These are phyloP conservation scores for Bradypodion pumilum DNA, from an alignment of 2,797 vertebrate species.

Conservation along the genomic window DNA sequence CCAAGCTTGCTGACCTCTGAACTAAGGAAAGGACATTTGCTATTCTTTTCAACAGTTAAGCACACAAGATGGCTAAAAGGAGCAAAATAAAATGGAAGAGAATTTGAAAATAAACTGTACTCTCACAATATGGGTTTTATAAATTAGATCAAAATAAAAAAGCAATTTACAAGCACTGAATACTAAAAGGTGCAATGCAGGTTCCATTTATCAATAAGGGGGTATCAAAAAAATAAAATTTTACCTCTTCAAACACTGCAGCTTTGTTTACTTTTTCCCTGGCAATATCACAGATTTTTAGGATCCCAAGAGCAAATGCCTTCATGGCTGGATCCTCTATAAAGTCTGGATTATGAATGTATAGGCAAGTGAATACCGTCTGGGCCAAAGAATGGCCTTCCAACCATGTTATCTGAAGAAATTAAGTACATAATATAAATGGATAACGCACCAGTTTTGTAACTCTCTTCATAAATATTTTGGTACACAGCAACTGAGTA, in stretches of 20 bases:
- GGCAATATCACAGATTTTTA: constrained; percentile 98
- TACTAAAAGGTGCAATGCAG: not conserved
- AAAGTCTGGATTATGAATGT: constrained; percentile 96
- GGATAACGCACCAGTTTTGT: not conserved
- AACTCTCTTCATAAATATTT: not conserved
- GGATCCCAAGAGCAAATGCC: constrained; percentile 94
- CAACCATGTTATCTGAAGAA: constrained; percentile 93
- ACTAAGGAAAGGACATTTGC: not conserved
- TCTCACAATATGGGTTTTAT: too few relatives aligned
- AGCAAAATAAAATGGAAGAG: too few relatives aligned
- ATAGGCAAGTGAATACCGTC: constrained; percentile 97
- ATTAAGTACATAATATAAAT: constrained; percentile 34
- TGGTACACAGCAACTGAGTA: not conserved
- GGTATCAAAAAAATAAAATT: not conserved
- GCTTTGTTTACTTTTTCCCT: constrained; percentile 99
- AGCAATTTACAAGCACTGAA: too few relatives aligned
- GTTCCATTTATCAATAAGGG: not conserved
- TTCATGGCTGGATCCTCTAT: constrained; percentile 98
- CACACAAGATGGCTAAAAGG: too few relatives aligned
- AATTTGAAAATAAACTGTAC: not conserved
- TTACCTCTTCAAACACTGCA: constrained; percentile 97
- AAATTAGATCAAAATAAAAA: too few relatives aligned
- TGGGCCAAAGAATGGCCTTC: constrained; percentile 98
- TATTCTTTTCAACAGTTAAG: too few relatives aligned
- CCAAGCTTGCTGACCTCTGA: too few relatives aligned